Evolutionary conservation across 2,797 vertebrate genomes (phyloP).

Genomic region (Galago senegalensis): DNA sequence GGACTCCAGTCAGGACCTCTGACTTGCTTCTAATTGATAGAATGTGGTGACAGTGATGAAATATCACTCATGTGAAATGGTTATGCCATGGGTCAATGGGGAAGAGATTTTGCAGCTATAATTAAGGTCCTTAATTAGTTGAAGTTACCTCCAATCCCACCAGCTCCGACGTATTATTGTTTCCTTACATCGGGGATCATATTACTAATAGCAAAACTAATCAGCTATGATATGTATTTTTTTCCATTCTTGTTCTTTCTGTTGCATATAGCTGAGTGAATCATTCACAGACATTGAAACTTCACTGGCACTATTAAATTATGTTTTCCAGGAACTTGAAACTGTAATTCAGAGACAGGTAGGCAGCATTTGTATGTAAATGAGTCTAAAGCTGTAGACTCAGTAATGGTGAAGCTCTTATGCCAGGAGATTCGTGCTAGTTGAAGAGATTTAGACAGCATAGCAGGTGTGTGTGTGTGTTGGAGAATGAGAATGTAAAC

Average conservation of each 20-base stretch:
- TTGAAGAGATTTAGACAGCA: background rate
- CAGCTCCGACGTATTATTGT: background rate
- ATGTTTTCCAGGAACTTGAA: conserved; percentile 25
- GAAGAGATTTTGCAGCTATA: background rate
- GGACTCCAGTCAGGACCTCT: background rate
- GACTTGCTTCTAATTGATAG: background rate
- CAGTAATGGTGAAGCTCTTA: background rate
- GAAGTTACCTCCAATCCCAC: background rate
- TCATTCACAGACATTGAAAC: conserved; percentile 28
- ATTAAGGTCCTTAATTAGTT: background rate
- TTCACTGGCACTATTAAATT: background rate
- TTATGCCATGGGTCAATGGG: background rate
- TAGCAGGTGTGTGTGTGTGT: background rate
- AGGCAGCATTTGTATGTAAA: background rate
- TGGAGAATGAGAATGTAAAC: background rate
- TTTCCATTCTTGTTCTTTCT: background rate
- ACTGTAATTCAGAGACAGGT: conserved; percentile 33
- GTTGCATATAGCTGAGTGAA: conserved; percentile 1
- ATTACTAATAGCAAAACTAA: background rate
- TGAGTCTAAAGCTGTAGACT: background rate
- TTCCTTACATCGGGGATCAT: background rate
- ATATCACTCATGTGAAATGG: background rate
- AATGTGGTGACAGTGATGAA: background rate
- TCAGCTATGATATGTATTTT: background rate
- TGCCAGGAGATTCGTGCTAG: background rate